Evolutionary conservation across 1,140 invertebrate species (phyloP).

Genomic region (Tetramorium simillimum): DNA sequence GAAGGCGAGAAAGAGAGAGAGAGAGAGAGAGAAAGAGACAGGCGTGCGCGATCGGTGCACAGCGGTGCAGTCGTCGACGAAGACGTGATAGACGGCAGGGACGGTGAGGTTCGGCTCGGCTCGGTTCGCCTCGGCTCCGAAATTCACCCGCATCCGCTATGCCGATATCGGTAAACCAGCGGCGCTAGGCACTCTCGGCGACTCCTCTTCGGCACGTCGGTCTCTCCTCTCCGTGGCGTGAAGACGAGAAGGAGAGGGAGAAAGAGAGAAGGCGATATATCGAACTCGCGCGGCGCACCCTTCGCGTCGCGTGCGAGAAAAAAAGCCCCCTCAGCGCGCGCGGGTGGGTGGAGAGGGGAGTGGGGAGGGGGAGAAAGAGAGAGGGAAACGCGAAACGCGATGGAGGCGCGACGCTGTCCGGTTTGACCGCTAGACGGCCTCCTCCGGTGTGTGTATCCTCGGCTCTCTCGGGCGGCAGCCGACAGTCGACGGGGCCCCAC

Average conservation of each 20-base stretch:
- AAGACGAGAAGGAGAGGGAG: background rate
- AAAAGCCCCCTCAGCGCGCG: background rate
- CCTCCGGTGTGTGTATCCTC: background rate
- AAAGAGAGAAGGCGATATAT: constrained; percentile 11
- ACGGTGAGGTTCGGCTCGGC: constrained; percentile 31
- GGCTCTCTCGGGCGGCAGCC: background rate
- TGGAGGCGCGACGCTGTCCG: constrained; percentile 62
- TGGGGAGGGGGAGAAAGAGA: background rate
- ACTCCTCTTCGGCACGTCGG: constrained; percentile 9
- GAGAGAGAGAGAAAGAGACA: constrained; percentile 16
- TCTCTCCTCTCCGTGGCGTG: background rate
- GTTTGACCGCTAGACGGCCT: constrained; percentile 61
- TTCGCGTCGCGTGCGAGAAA: constrained; percentile 36
- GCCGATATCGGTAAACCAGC: constrained; percentile 70
- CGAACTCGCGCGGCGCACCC: constrained; percentile 51
- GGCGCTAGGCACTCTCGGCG: constrained; percentile 65
- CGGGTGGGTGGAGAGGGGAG: background rate
- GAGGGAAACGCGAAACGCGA: constrained; percentile 37
- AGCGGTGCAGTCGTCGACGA: constrained; percentile 18
- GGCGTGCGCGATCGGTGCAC: constrained; percentile 44
- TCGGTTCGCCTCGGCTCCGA: constrained; percentile 1
- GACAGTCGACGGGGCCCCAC: background rate
- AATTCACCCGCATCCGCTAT: constrained; percentile 69
- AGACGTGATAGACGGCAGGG: background rate
- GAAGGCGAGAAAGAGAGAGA: background rate